phyloP scores from a whole-genome alignment of 2,113 vertebrate species.

The Centropus bengalensis region DNA sequence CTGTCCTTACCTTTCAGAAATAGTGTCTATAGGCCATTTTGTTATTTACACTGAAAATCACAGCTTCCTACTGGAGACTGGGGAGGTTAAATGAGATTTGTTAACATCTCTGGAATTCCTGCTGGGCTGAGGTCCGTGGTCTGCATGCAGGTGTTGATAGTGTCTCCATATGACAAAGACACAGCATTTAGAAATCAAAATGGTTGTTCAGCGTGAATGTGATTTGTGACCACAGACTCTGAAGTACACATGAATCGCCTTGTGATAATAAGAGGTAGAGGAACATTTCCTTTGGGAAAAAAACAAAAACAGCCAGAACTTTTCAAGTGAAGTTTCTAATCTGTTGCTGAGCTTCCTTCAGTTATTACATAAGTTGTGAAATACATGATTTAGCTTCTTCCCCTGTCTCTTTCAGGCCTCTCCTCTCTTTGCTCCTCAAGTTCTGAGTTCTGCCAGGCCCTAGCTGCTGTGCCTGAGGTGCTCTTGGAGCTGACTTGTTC shows the following conservation, averaged over 20 bases:
- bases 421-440: not conserved
- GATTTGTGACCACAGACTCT: not conserved
- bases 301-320: not conserved
- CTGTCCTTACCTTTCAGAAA: constrained; percentile 1
- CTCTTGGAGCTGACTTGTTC: not conserved
- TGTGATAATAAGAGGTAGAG: not conserved
- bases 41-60: constrained; percentile 12
- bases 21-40: not conserved
- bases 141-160: constrained; percentile 27
- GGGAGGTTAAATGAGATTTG: constrained; percentile 43
- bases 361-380: not conserved
- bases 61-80: not conserved
- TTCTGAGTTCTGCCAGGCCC: not conserved
- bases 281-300: not conserved
- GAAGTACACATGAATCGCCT: not conserved
- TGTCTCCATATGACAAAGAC: not conserved
- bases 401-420: not conserved
- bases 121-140: not conserved
- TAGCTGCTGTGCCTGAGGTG: not conserved
- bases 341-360: not conserved
- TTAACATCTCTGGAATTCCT: not conserved
- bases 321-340: not conserved
- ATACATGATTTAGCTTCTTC: not conserved
- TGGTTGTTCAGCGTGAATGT: not conserved
- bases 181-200: not conserved